Conservation (phyloP, 2,113 vertebrate species). For the Cyanoramphus novaezelandiae region DNA sequence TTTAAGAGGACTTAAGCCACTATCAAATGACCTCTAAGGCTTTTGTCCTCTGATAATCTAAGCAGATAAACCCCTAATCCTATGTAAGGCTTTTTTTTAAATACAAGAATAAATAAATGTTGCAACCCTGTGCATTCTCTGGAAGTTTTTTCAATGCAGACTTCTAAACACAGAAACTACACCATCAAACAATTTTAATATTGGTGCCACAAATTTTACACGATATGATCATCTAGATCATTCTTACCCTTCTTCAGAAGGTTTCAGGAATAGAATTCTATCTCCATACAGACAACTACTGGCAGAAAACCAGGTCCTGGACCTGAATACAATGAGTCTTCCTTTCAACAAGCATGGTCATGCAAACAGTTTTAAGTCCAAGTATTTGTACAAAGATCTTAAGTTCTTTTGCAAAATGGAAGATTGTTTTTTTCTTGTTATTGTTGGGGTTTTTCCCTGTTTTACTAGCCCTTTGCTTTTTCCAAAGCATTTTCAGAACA, state of each 20-base stretch:
- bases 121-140: neutral
- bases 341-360: neutral
- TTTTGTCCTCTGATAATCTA: neutral
- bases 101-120: neutral
- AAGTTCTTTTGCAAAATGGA: neutral
- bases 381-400: neutral
- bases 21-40: neutral
- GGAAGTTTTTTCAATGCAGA: neutral
- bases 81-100: neutral
- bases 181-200: neutral
- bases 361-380: neutral
- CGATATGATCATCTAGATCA: neutral
- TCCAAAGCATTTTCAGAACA: neutral
- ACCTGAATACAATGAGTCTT: neutral
- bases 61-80: neutral
- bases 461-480: neutral
- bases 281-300: neutral
- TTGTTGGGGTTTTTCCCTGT: too few relatives aligned
- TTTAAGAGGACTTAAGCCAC: neutral
- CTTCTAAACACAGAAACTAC: neutral
- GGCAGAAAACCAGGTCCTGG: neutral
- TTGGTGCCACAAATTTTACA: neutral
- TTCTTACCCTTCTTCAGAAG: rapidly evolving
- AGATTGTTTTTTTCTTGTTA: too few relatives aligned
- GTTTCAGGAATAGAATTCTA: neutral